These are phyloP conservation scores for Drosophila recens DNA, from an alignment of 2,888 invertebrate species.

Conservation along the genomic window DNA sequence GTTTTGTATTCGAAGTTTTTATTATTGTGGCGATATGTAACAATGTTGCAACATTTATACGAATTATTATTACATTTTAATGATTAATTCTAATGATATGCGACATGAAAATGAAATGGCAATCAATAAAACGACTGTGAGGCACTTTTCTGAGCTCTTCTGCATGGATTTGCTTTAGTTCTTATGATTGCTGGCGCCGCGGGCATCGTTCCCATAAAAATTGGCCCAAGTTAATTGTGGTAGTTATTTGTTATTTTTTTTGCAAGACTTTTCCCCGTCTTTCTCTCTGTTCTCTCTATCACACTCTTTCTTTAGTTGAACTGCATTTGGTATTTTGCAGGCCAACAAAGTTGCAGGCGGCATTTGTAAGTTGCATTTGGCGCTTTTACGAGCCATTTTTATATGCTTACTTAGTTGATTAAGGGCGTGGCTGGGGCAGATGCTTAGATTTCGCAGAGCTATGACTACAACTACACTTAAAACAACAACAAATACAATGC, in stretches of 20 bases:
- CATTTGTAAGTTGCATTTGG: conserved; percentile 69
- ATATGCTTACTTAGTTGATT: conserved; percentile 81
- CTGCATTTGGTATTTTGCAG: conserved; percentile 35
- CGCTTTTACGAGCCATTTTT: conserved; percentile 75
- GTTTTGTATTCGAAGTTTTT: conserved; percentile 47
- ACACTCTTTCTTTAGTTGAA: background rate
- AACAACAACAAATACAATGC: conserved; percentile 22
- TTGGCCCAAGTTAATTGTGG: conserved; percentile 79
- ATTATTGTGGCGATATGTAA: conserved; percentile 53
- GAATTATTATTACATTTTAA: conserved; percentile 84
- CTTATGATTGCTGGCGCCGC: conserved; percentile 55
- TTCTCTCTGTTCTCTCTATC: background rate
- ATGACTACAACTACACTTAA: conserved; percentile 16
- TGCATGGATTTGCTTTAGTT: conserved; percentile 41
- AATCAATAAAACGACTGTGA: conserved; percentile 58
- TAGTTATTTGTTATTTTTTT: conserved; percentile 73
- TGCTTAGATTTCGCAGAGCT: conserved; percentile 69
- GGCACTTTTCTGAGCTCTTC: conserved; percentile 9
- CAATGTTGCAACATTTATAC: conserved; percentile 83
- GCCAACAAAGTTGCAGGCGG: conserved; percentile 37
- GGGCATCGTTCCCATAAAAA: conserved; percentile 64
- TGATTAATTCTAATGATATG: conserved; percentile 84
- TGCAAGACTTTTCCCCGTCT: conserved; percentile 42
- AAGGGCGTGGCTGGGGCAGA: conserved; percentile 71
- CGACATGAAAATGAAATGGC: conserved; percentile 78